phyloP scores from a whole-genome alignment of 2,888 invertebrate genomes.

The Campaea margaritaria region DNA sequence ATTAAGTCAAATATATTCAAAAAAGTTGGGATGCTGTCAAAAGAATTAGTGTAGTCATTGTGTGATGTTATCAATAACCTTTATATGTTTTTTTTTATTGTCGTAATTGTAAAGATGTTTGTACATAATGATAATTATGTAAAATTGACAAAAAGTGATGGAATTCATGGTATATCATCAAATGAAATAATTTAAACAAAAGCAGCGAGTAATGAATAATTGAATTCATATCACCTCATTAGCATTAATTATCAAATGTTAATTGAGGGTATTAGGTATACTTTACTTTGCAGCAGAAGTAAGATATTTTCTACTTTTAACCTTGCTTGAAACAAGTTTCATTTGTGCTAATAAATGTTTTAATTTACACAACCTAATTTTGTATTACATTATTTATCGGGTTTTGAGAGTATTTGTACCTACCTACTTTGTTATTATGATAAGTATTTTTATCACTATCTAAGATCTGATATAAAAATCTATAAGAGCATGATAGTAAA shows the following conservation, averaged over 20 bases:
- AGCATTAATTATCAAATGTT: constrained; percentile 23
- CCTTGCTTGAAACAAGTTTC: constrained; percentile 30
- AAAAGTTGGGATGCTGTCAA: too few relatives aligned
- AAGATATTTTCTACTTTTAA: constrained; percentile 19
- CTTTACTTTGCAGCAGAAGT: constrained; percentile 3
- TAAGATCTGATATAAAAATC: constrained; percentile 5
- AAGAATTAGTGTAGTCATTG: too few relatives aligned
- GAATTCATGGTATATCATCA: too few relatives aligned
- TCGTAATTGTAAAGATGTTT: too few relatives aligned
- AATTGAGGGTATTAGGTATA: constrained; percentile 9
- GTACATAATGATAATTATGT: too few relatives aligned
- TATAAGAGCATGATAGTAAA: constrained; percentile 3
- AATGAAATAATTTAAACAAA: constrained; percentile 10
- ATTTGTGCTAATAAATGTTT: constrained; percentile 2
- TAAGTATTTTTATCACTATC: constrained; percentile 4
- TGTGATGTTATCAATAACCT: too few relatives aligned
- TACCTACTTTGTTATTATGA: background rate
- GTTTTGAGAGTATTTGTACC: background rate
- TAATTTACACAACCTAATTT: background rate
- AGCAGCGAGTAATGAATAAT: constrained; percentile 4
- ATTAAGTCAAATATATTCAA: too few relatives aligned
- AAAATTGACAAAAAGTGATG: too few relatives aligned
- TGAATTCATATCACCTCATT: constrained; percentile 25
- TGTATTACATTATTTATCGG: too few relatives aligned
- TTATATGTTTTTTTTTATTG: too few relatives aligned